Base-by-base conservation (phyloP, 2,797 vertebrate species). In the Lates japonicus region DNA sequence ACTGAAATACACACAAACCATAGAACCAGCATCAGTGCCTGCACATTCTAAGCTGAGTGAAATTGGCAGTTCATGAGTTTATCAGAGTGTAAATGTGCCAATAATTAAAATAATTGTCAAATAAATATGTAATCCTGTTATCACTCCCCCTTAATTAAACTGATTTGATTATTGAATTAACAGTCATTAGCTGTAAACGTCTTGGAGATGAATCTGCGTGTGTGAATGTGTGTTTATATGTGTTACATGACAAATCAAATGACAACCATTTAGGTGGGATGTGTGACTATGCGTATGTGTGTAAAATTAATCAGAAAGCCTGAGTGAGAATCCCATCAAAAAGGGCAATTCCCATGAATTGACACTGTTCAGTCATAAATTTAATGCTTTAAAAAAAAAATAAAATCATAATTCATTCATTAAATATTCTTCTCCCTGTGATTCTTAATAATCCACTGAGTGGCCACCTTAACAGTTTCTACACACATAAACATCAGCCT, bases 111-210 rank as follows among this genome's bases (percentile, higher is more conserved):
- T 48, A 22, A 31, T 10, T 46, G 20, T 76, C 44, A 57, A 63
- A 79, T 65, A 69, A 74, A 83, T 48, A 71, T 68, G 25, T 29
- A 57, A 67, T 59, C 46, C 25, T 62, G 25, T 72, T 82, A 74
- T 69, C 60, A 55, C 44, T n/a, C 13, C 20, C 37, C 11, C 29
- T 58, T 67, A 73, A 79, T 79, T 68, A 49, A 44, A 48, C 62
- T 41, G 31, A 72, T 80, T 35, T 31, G 16, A 74, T 80, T 80
- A 78, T 68, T 73, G 16, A 74, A 81, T 83, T 74, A 84, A 39
- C 39, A 37, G 48, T 52, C 49, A 69, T 80, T 33, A 66, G 14
- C 70, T 25, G 44, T 37, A 61, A 63, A 37, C 0, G 9, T 52
- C 12, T 25, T 33, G 14, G 14, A 54, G 11, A 51, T 31, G 29